phyloP scores from a whole-genome alignment of 2,888 invertebrate species.

The Acrobasis suavella region DNA sequence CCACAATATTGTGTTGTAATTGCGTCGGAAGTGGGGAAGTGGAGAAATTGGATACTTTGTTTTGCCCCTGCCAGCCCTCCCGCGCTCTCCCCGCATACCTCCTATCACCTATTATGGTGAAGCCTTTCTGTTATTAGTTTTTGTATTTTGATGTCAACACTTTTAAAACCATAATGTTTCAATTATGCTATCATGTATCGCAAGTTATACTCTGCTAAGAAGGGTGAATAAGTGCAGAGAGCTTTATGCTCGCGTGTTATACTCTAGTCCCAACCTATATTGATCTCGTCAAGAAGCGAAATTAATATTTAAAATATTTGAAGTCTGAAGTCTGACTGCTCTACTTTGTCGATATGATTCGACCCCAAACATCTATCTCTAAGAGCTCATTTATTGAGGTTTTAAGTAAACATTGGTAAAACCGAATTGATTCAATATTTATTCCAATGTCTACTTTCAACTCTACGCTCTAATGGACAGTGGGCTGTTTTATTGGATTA shows the following conservation, averaged over 20 bases:
- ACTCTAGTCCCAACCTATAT: neutral
- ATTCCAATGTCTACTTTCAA: constrained; percentile 43
- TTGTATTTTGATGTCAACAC: constrained; percentile 18
- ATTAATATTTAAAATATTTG: neutral
- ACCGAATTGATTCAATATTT: constrained; percentile 39
- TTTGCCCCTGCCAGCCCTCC: constrained; percentile 51
- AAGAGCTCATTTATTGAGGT: neutral
- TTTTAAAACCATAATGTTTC: constrained; percentile 10
- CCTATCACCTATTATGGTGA: constrained; percentile 47
- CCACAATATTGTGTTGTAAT: constrained; percentile 70
- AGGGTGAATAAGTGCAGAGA: neutral
- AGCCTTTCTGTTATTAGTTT: constrained; percentile 71
- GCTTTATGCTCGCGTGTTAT: neutral
- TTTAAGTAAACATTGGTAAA: constrained; percentile 12
- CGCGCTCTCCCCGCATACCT: constrained; percentile 40
- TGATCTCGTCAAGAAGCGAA: neutral
- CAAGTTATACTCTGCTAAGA: neutral
- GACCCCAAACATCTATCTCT: neutral
- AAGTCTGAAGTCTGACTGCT: neutral
- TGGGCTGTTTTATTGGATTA: constrained; percentile 71
- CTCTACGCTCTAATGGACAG: constrained; percentile 55
- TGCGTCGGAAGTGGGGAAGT: constrained; percentile 77
- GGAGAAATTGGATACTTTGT: constrained; percentile 76
- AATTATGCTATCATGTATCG: constrained; percentile 11
- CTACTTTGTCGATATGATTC: neutral